Base-by-base conservation (phyloP, 2,113 vertebrate genomes). In the Alosa alosa region DNA sequence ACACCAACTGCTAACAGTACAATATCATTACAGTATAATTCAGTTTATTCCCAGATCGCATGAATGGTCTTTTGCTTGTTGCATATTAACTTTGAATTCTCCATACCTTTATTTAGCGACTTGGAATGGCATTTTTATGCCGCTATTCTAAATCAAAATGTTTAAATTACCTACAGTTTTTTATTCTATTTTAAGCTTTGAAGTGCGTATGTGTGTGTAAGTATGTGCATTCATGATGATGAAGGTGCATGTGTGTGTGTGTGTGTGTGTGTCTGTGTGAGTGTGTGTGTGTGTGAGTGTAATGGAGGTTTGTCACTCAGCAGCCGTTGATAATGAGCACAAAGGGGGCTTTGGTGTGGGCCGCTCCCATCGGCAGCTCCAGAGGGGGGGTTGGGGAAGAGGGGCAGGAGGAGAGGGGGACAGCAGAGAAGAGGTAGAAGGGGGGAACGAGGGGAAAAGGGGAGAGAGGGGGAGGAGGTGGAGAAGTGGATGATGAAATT, bases 251-350 rank as follows among this genome's bases (percentile, higher is more conserved):
- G 4, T 86, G 3, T 13, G 41, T 83, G 0, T 52, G 52, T 84
- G 60, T 64, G 20, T 64, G 60, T 64, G 57, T 25, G 22, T 64
- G 20, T 25, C n/a, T n/a, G 18, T 64, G n/a, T 68, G 55, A 6
- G 15, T 31, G 64, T 68, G 64, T 68, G 22, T 68, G 64, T 68
- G 64, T 68, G 64, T 68, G 64, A 31, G 64, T 68, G 7, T 68
- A 39, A 78, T 36, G 72, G 72, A 78, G 72, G 72, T 78, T 39
- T 18, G 72, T 78, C 72, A 78, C 72, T 78, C 72, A 78, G 72
- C 72, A 78, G 72, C 72, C 72, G 72, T 78, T 78, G 72, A 78
- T 78, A 78, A 78, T 78, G 72, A 78, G 72, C 31, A 78, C 72
- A 78, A 78, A 78, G 72, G 72, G 41, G 36, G 31, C 72, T 78